Percentiles rank a stretch among this genome's conserved stretches.
These are phyloP conservation scores for Actias luna DNA, from an alignment of 2,888 invertebrate genomes.

Conservation along the genomic window DNA sequence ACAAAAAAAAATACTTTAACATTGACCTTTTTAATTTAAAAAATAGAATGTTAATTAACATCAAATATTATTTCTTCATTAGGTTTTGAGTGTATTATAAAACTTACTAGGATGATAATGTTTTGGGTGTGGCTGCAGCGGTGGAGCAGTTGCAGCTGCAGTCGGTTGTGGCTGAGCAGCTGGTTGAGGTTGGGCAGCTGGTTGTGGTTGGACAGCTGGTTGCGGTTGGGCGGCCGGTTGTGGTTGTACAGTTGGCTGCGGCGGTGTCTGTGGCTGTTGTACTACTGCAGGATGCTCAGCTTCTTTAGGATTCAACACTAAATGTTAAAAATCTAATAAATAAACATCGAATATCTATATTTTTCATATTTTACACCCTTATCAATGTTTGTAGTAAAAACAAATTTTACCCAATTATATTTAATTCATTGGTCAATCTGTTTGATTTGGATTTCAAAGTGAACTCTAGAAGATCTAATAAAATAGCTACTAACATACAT, in stretches of 20 bases:
- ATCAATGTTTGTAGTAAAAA: neutral
- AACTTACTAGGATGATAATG: slow-evolving; percentile 54
- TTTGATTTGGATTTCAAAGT: neutral
- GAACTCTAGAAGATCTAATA: neutral
- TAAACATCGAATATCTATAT: slow-evolving; percentile 17
- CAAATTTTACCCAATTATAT: neutral
- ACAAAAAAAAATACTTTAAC: neutral
- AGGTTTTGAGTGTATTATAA: too few species aligned
- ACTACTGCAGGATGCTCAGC: slow-evolving; percentile 30
- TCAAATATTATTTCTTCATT: neutral
- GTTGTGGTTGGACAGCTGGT: slow-evolving; percentile 22
- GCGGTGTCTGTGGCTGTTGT: slow-evolving; percentile 17
- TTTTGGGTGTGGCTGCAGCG: slow-evolving; percentile 13
- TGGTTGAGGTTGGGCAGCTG: slow-evolving; percentile 20
- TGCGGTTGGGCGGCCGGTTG: slow-evolving; percentile 20
- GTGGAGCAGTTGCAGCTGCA: slow-evolving; percentile 23
- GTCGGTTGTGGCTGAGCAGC: too few species aligned
- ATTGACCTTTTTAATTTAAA: neutral
- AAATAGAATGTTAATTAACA: neutral
- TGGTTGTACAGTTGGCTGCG: slow-evolving; percentile 19
- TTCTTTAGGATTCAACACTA: slow-evolving; percentile 68
- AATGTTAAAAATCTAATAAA: slow-evolving; percentile 35
- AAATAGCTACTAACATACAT: neutral
- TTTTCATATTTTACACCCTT: neutral
- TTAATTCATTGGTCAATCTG: neutral